Evolutionary conservation across 1,140 invertebrate species (phyloP).

Genomic region (Drosophila santomea): DNA sequence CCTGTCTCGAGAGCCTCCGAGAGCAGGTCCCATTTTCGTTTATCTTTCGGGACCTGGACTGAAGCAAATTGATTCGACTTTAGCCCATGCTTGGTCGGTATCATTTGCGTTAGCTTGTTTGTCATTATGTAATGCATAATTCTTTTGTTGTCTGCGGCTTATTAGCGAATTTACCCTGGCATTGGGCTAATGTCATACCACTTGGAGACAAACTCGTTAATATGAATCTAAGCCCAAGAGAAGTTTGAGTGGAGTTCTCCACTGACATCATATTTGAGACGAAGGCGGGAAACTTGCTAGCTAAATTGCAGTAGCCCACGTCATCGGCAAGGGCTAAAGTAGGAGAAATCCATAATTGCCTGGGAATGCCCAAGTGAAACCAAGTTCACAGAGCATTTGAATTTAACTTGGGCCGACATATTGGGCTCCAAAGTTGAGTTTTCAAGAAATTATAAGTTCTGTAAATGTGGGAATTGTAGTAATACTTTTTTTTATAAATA

Average conservation of each 20-base stretch:
- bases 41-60: slow-evolving; percentile 51
- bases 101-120: slow-evolving; percentile 56
- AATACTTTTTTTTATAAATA: too few relatives aligned
- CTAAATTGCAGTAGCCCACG: slow-evolving; percentile 57
- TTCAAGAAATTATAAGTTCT: too few relatives aligned
- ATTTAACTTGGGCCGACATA: background rate
- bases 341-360: slow-evolving; percentile 35
- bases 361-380: slow-evolving; percentile 22
- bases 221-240: background rate
- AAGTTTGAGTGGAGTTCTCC: slow-evolving; percentile 40
- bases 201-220: slow-evolving; percentile 12
- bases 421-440: too few relatives aligned
- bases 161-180: slow-evolving; percentile 69
- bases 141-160: slow-evolving; percentile 75
- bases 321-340: slow-evolving; percentile 24
- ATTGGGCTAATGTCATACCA: slow-evolving; percentile 71
- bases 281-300: slow-evolving; percentile 29
- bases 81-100: slow-evolving; percentile 22
- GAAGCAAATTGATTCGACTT: slow-evolving; percentile 71
- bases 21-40: slow-evolving; percentile 55
- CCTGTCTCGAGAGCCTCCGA: slow-evolving; percentile 5
- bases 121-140: slow-evolving; percentile 74
- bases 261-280: slow-evolving; percentile 67
- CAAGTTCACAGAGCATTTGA: slow-evolving; percentile 3
- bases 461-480: too few relatives aligned